These are phyloP conservation scores for Cyrtorhinus lividipennis DNA, from an alignment of 1,140 invertebrate species.

Conservation along the genomic window DNA sequence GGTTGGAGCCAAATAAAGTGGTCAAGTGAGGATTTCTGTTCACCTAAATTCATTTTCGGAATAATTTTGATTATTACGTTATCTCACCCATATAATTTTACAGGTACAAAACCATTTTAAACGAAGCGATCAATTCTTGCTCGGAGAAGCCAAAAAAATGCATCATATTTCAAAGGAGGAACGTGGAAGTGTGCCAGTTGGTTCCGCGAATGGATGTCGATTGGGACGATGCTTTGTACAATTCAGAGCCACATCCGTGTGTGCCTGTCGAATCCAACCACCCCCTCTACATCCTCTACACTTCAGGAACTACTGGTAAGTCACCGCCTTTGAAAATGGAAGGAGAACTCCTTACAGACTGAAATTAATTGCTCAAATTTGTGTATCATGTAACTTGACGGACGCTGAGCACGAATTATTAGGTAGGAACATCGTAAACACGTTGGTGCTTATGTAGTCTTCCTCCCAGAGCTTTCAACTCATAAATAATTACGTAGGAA, in stretches of 20 bases:
- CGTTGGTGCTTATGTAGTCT: too few species aligned
- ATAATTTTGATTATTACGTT: background rate
- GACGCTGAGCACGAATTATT: background rate
- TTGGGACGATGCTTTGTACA: slow-evolving; percentile 56
- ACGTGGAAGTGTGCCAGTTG: slow-evolving; percentile 46
- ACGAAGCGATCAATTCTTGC: slow-evolving; percentile 62
- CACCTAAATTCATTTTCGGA: background rate
- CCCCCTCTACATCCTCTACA: slow-evolving; percentile 83
- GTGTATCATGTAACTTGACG: background rate
- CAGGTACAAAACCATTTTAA: slow-evolving; percentile 76
- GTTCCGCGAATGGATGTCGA: slow-evolving; percentile 48
- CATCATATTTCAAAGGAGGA: slow-evolving; percentile 62
- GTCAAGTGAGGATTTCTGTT: slow-evolving; percentile 46
- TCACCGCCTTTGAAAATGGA: too few species aligned
- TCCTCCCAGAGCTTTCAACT: too few species aligned
- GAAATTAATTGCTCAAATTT: too few species aligned
- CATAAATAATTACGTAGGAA: too few species aligned
- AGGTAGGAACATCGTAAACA: too few species aligned
- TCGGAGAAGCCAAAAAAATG: slow-evolving; percentile 53
- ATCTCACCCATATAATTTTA: slow-evolving; percentile 16
- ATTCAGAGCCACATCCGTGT: slow-evolving; percentile 53
- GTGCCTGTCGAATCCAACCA: slow-evolving; percentile 77
- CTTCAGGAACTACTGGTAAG: slow-evolving; percentile 72
- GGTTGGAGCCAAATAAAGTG: slow-evolving; percentile 70
- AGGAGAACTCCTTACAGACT: too few species aligned